Evolutionary conservation across 2,797 vertebrate species (phyloP).

Genomic region (Argya squamiceps): DNA sequence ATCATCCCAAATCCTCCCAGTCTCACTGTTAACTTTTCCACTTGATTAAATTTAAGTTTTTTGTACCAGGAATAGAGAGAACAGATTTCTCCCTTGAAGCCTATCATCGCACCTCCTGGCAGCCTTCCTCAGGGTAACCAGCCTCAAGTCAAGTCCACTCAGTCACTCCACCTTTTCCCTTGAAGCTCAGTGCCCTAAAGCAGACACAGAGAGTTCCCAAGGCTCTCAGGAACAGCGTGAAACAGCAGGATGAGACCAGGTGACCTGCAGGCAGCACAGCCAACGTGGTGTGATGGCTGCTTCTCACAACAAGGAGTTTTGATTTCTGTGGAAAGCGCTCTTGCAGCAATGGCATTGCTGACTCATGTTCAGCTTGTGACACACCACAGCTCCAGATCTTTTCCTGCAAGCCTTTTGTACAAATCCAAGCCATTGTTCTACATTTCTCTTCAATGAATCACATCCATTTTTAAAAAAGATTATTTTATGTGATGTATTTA

Average conservation of each 20-base stretch:
- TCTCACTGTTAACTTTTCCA: background rate
- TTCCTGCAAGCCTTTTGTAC: background rate
- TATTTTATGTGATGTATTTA: slow-evolving; percentile 1
- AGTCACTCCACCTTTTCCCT: background rate
- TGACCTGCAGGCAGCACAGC: background rate
- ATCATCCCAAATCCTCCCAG: background rate
- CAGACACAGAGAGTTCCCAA: background rate
- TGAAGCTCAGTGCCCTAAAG: background rate
- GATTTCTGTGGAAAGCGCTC: background rate
- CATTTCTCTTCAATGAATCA: slow-evolving; percentile 10
- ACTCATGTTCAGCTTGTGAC: slow-evolving; percentile 11
- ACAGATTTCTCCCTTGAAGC: background rate
- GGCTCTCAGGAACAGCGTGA: background rate
- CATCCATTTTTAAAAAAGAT: background rate
- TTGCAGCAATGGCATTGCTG: slow-evolving; percentile 18
- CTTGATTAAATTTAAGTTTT: background rate
- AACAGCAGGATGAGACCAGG: background rate
- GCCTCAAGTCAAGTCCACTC: background rate
- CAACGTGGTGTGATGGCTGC: accelerated
- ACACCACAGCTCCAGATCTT: background rate
- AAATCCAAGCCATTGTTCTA: slow-evolving; percentile 16
- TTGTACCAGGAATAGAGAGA: background rate
- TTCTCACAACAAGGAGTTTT: background rate
- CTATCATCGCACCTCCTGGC: background rate
- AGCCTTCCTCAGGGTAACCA: background rate